Conservation (phyloP, 2,797 vertebrate species). For the Acipenser ruthenus region DNA sequence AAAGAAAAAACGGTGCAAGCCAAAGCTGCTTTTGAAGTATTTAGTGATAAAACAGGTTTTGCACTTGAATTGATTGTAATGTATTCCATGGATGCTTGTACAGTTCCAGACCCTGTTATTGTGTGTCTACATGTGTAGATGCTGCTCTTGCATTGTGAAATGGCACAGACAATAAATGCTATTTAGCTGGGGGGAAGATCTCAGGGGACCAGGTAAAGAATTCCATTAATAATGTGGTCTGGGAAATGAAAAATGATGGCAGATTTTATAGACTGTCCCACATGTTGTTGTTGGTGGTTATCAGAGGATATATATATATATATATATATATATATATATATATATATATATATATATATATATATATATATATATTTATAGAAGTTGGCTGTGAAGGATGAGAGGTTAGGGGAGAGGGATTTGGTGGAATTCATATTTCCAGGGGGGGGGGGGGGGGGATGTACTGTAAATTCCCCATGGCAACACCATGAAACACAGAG, state of each 20-base stretch:
- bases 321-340: not conserved
- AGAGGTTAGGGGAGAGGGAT: not conserved
- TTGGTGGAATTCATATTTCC: no score
- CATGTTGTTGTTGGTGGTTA: slow-evolving; percentile 7
- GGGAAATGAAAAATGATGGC: slow-evolving; percentile 9
- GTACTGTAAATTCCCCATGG: not conserved
- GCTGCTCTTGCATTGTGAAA: no score
- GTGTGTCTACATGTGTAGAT: no score
- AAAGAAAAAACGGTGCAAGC: no score
- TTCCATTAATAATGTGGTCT: slow-evolving; percentile 2
- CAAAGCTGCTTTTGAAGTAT: no score
- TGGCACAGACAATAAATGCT: no score
- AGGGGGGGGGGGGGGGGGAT: not conserved
- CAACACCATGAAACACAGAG: not conserved
- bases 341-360: not conserved
- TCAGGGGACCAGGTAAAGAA: slow-evolving; percentile 7
- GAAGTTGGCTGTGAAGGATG: not conserved
- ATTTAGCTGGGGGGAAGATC: not conserved
- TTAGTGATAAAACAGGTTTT: no score
- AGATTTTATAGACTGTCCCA: slow-evolving; percentile 8
- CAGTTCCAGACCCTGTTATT: no score
- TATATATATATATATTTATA: not conserved
- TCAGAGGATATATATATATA: not conserved
- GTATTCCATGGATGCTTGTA: no score
- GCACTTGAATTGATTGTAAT: no score